Conservation (phyloP, 2,113 vertebrate species). For the Ciconia maguari region DNA sequence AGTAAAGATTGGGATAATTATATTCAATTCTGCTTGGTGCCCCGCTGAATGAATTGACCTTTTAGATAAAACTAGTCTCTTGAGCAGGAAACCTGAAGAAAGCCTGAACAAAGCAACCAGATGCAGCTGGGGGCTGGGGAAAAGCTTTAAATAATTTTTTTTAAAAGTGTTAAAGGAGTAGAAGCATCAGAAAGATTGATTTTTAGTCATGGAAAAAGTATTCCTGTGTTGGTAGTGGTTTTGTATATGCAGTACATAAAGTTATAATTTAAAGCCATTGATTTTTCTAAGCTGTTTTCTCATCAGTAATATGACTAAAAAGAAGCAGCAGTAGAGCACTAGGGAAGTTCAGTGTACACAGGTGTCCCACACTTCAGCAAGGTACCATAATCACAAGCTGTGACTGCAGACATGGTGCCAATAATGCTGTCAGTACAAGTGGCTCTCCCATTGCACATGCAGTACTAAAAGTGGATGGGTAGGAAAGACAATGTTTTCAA, state of each 20-base stretch:
- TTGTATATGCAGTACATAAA: conserved; percentile 59
- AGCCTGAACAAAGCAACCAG: conserved; percentile 85
- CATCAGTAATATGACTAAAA: conserved; percentile 40
- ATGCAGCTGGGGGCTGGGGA: conserved; percentile 73
- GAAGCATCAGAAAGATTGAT: conserved; percentile 64
- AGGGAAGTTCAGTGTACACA: background rate
- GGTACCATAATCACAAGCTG: background rate
- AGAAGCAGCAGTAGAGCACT: conserved; percentile 45
- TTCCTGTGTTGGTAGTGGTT: conserved; percentile 61
- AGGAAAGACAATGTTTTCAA: background rate
- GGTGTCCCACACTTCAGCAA: background rate
- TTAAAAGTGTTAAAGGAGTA: conserved; percentile 37
- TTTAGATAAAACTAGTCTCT: conserved; percentile 96
- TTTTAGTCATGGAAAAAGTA: conserved; percentile 61
- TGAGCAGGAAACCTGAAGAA: conserved; percentile 93
- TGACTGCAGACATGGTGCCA: background rate
- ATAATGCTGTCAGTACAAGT: background rate
- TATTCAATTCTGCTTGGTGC: conserved; percentile 96
- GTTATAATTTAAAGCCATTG: conserved; percentile 71
- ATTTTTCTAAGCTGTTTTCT: conserved; percentile 72
- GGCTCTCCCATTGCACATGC: background rate
- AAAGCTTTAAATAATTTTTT: conserved; percentile 51
- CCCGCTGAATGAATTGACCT: conserved; percentile 97
- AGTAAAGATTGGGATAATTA: conserved; percentile 97
- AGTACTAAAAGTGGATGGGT: background rate